Conservation (phyloP, 2,797 vertebrate genomes). For the Triplophysa bombifrons region DNA sequence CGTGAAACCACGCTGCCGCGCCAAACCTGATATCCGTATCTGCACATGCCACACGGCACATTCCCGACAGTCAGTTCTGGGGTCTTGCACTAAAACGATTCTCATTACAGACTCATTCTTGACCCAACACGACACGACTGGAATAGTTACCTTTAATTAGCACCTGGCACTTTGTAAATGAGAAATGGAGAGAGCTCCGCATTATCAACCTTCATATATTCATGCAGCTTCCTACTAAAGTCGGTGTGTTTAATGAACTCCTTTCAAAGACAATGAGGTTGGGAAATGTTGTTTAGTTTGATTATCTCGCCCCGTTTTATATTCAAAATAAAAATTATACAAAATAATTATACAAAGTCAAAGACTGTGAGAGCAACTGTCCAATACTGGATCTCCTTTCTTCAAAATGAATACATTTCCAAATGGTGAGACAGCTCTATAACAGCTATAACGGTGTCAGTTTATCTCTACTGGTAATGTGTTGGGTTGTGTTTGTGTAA, state of each 20-base stretch:
- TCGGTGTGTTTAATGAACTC: conserved; percentile 32
- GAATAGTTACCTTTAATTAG: conserved; percentile 14
- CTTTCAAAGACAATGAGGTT: conserved; percentile 40
- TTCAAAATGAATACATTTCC: too few relatives aligned
- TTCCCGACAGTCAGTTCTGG: neutral
- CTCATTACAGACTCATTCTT: conserved; percentile 5
- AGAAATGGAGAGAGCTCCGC: neutral
- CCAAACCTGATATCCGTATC: neutral
- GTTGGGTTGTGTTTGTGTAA: too few relatives aligned
- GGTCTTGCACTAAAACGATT: neutral
- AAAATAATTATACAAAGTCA: neutral
- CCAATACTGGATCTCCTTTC: neutral
- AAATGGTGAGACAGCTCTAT: too few relatives aligned
- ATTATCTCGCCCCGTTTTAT: conserved; percentile 1
- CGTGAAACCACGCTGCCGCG: neutral
- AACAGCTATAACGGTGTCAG: too few relatives aligned
- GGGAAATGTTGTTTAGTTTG: conserved; percentile 51
- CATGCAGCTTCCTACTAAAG: neutral
- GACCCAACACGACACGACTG: neutral
- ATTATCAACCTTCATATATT: neutral
- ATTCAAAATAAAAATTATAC: neutral
- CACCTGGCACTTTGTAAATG: neutral
- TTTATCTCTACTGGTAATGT: too few relatives aligned
- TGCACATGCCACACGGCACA: neutral
- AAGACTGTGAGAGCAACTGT: neutral